Percentiles rank a stretch among this genome's conserved stretches.
Evolutionary conservation across 2,113 vertebrate species (phyloP).

Genomic region (Bufo bufo): DNA sequence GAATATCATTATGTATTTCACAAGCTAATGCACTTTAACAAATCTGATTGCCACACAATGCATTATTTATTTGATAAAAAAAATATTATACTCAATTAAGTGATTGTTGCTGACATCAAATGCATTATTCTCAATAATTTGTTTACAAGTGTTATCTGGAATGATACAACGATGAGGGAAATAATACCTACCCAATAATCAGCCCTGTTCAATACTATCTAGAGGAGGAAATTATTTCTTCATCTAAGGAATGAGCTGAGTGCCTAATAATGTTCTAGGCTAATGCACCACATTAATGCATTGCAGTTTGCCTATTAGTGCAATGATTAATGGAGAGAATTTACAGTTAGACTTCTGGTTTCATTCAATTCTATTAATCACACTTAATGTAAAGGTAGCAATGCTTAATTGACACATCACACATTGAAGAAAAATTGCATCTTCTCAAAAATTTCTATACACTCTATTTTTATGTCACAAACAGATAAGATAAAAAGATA

Average conservation of each 20-base stretch:
- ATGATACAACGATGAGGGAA: not conserved
- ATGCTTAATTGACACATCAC: conserved; percentile 53
- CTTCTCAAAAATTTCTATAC: conserved; percentile 58
- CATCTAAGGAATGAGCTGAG: not conserved
- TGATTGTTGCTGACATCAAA: no score
- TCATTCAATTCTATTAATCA: not conserved
- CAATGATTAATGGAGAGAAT: conserved; percentile 55
- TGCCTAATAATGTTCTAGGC: conserved; percentile 8
- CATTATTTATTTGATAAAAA: no score
- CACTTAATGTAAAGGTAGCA: conserved; percentile 34
- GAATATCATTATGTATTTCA: no score
- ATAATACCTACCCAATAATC: not conserved
- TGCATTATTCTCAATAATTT: not conserved
- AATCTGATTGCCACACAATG: not conserved
- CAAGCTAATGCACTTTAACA: not conserved
- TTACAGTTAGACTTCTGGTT: conserved; percentile 40
- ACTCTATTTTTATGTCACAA: conserved; percentile 60
- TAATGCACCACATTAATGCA: conserved; percentile 38
- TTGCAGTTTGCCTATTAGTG: conserved; percentile 39
- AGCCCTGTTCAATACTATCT: not conserved
- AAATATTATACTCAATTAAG: no score
- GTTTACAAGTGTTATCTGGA: not conserved
- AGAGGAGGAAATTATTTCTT: conserved; percentile 28
- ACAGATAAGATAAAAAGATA: conserved; percentile 69
- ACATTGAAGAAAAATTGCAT: conserved; percentile 56